Conservation (phyloP, 2,888 invertebrate genomes). For the Diadromus collaris region DNA sequence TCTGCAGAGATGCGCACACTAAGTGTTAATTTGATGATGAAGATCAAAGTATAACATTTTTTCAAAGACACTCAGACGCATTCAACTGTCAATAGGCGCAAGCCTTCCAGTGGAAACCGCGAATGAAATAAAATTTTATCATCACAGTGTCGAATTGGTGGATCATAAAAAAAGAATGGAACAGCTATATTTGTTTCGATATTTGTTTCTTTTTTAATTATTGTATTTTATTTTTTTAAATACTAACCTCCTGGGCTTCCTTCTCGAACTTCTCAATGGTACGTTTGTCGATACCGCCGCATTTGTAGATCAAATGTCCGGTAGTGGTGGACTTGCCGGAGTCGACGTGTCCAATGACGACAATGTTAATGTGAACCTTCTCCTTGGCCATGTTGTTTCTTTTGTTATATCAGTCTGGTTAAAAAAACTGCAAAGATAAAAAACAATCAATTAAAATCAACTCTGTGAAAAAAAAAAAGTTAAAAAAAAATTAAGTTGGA, state of each 20-base stretch:
- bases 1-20: too few species aligned
- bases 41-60: not conserved
- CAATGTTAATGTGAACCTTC: slow-evolving; percentile 99
- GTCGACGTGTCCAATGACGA: slow-evolving; percentile 99
- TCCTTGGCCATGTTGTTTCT: slow-evolving; percentile 95
- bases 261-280: slow-evolving; percentile 99
- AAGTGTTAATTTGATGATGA: not conserved
- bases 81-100: slow-evolving; percentile 55
- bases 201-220: too few species aligned
- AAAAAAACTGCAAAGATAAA: slow-evolving; percentile 59
- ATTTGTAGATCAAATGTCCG: slow-evolving; percentile 99
- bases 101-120: slow-evolving; percentile 71
- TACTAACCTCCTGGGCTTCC: slow-evolving; percentile 93
- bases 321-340: slow-evolving; percentile 99
- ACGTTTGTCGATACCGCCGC: slow-evolving; percentile 99
- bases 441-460: not conserved
- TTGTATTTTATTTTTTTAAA: slow-evolving; percentile 47
- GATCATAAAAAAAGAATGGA: slow-evolving; percentile 1
- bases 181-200: too few species aligned
- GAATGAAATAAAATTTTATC: slow-evolving; percentile 64
- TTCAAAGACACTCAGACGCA: slow-evolving; percentile 51
- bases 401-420: slow-evolving; percentile 65
- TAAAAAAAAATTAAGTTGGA: slow-evolving; percentile 15
- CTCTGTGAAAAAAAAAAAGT: slow-evolving; percentile 7
- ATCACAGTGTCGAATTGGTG: slow-evolving; percentile 50